phyloP scores from a whole-genome alignment of 2,113 vertebrate genomes.

The Tor tambroides region DNA sequence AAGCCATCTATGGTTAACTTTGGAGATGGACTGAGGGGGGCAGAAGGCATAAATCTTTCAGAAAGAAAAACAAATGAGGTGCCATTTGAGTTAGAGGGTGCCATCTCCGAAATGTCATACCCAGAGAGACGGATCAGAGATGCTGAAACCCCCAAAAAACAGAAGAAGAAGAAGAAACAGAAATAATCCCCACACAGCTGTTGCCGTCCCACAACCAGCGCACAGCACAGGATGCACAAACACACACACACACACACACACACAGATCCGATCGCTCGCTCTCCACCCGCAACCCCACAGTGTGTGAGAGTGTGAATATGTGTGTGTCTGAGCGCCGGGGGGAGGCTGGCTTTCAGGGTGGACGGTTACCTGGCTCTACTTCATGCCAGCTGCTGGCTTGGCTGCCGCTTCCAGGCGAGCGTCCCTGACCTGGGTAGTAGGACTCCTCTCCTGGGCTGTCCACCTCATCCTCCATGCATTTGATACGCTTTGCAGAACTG shows the following conservation, averaged over 20 bases:
- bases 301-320: too few relatives aligned
- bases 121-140: slow-evolving; percentile 26
- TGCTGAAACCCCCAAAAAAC: background rate
- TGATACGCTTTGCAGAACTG: slow-evolving; percentile 98
- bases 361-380: slow-evolving; percentile 56
- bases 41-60: background rate
- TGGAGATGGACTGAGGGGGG: slow-evolving; percentile 15
- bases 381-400: slow-evolving; percentile 98
- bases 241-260: slow-evolving; percentile 48
- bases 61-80: slow-evolving; percentile 18
- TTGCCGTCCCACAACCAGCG: slow-evolving; percentile 37
- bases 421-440: slow-evolving; percentile 94
- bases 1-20: slow-evolving; percentile 9
- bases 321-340: too few relatives aligned
- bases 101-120: slow-evolving; percentile 4
- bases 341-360: too few relatives aligned
- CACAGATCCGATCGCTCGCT: too few relatives aligned
- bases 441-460: slow-evolving; percentile 97
- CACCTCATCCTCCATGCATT: slow-evolving; percentile 98
- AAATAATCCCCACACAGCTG: slow-evolving; percentile 36
- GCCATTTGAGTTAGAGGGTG: background rate
- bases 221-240: slow-evolving; percentile 27
- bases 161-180: background rate
- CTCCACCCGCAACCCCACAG: too few relatives aligned
- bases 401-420: slow-evolving; percentile 92